These are phyloP conservation scores for Tonatia bakeri DNA, from an alignment of 2,113 vertebrate genomes.

Conservation along the genomic window DNA sequence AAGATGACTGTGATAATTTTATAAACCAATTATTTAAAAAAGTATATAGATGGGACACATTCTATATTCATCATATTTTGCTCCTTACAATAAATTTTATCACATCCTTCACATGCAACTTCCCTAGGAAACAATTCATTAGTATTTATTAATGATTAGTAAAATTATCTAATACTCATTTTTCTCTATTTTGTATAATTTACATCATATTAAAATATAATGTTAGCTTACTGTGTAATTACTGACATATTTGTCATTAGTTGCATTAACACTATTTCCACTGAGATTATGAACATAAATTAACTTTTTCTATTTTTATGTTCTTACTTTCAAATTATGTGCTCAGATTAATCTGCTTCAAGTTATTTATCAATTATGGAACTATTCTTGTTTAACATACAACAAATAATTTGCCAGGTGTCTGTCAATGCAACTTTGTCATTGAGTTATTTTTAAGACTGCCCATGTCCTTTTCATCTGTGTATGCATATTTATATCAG, in stretches of 20 bases:
- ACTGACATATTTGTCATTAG: background rate
- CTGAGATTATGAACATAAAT: background rate
- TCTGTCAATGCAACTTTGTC: background rate
- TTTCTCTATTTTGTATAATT: background rate
- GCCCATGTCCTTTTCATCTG: background rate
- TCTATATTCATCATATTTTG: background rate
- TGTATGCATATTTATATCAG: conserved; percentile 52
- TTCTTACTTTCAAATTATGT: background rate
- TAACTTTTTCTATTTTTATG: conserved; percentile 6
- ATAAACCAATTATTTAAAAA: background rate
- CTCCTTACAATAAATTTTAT: background rate
- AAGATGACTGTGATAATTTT: background rate
- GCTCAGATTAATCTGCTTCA: background rate
- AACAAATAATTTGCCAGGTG: background rate
- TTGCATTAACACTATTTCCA: background rate
- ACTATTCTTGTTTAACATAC: background rate
- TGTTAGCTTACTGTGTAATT: background rate
- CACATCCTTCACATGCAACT: background rate
- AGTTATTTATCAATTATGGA: background rate
- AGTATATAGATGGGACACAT: background rate
- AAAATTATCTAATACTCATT: background rate
- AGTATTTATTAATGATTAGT: background rate
- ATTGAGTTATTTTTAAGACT: conserved; percentile 23
- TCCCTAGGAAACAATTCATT: background rate
- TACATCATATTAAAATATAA: background rate